Conservation (phyloP, 2,888 invertebrate genomes). For the Mythimna pallens region DNA sequence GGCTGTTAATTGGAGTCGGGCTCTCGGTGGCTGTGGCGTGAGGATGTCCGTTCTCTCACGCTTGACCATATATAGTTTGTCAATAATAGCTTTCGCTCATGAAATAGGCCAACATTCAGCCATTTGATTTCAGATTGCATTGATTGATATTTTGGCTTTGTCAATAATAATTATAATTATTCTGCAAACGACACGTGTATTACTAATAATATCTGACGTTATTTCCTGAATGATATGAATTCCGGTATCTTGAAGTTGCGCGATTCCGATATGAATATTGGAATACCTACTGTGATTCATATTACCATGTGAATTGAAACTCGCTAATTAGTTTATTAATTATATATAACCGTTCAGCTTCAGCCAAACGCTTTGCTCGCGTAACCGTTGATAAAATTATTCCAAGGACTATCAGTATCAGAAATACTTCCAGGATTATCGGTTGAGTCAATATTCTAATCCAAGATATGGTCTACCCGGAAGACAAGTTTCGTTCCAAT, state of each 20-base stretch:
- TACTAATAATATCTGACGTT: background rate
- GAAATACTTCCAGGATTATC: too few relatives aligned
- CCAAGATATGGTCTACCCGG: too few relatives aligned
- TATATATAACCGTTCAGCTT: too few relatives aligned
- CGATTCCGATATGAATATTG: slow-evolving; percentile 7
- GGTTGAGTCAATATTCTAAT: too few relatives aligned
- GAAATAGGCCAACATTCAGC: background rate
- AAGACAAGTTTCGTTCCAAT: too few relatives aligned
- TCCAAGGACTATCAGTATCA: too few relatives aligned
- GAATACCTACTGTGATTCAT: background rate
- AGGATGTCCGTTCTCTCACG: too few relatives aligned
- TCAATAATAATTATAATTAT: background rate
- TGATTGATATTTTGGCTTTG: slow-evolving; percentile 9
- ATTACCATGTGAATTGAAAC: background rate
- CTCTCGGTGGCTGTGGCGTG: too few relatives aligned
- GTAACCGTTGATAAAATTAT: too few relatives aligned
- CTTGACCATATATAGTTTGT: background rate
- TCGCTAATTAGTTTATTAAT: background rate
- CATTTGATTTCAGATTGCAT: slow-evolving; percentile 1
- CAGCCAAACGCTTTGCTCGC: too few relatives aligned
- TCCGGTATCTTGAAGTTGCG: background rate
- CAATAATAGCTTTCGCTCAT: background rate
- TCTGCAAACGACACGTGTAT: background rate
- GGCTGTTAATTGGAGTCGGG: too few relatives aligned
- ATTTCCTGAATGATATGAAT: slow-evolving; percentile 6